Conservation (phyloP, 2,797 vertebrate species). For the Coregonus sp. region DNA sequence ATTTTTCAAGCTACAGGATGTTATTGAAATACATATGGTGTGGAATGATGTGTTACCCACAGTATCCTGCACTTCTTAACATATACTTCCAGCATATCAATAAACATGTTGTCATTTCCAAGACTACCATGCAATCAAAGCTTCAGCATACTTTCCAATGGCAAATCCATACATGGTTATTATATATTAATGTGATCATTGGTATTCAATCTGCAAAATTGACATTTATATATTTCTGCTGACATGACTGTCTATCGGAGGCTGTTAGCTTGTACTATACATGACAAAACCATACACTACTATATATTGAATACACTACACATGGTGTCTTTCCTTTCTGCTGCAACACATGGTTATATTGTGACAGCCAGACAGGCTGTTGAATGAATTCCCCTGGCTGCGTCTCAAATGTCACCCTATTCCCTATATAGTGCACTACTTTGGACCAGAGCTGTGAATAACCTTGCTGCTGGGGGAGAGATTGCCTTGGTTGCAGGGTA, state of each 20-base stretch:
- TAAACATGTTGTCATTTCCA: background rate
- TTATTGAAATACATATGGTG: no score
- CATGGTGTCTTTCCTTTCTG: slow-evolving; percentile 36
- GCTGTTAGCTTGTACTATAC: slow-evolving; percentile 11
- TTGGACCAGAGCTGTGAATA: background rate
- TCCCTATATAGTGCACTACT: background rate
- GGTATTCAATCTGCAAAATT: slow-evolving; percentile 25
- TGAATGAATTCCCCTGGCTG: slow-evolving; percentile 11
- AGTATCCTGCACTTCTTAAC: background rate
- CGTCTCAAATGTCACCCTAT: background rate
- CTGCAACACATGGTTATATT: slow-evolving; percentile 56
- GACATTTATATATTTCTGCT: slow-evolving; percentile 15
- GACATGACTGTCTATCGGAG: slow-evolving; percentile 12
- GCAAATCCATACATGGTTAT: background rate
- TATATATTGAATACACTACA: slow-evolving; percentile 26
- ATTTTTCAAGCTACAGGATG: no score
- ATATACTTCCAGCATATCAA: background rate
- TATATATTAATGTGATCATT: background rate
- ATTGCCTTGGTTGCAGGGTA: slow-evolving; percentile 69
- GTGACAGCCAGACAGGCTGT: slow-evolving; percentile 18
- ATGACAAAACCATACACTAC: background rate
- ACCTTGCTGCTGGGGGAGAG: slow-evolving; percentile 66
- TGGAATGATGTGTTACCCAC: background rate
- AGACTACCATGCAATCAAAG: background rate
- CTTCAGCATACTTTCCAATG: background rate